Base-by-base conservation (phyloP, 2,888 invertebrate species). In the Leptarthrus brevirostris region DNA sequence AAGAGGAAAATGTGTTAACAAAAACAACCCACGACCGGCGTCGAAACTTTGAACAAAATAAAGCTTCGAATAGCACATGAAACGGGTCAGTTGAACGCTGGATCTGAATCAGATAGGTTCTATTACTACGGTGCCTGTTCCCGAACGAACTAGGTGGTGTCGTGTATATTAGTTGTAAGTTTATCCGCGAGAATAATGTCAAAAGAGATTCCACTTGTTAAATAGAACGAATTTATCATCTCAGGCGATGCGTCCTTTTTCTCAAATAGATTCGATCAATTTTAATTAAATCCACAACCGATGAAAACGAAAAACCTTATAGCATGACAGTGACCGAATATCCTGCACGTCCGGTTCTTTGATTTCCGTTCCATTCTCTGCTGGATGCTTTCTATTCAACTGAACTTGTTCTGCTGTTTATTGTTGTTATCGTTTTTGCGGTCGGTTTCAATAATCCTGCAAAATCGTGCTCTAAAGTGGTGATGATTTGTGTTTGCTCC, bases 21-120 rank as follows among this genome's bases (percentile, higher is more conserved):
- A 66, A 66, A 66, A 66, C 66, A 66, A 66, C 66, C 24, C 66
- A 44, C 66, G 66, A 66, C 66, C 66, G 66, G 66, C 66, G n/a
- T 47, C 66, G 66, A 66, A 66, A 24, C 66, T 40, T 61, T 47
- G 14, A 66, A 66, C 66, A 66, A 66, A 66, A 66, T 66, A 66
- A 66, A 66, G 66, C 66, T 66, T 47, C 40, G 12, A 12, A 47
- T 47, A 47, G 30, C 66, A 26, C 24, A 44, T 49, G 66, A 47
- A 44, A 47, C 47, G 49, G 49, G 49, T 66, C 66, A 66, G 66
- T 66, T 66, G 5, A 49, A 47, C 16, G n/a, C 49, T 66, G 66
- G 66, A 44, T 30, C 49, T 26, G 66, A 49, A 26, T 24, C 30
- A 66, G 49, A 47, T 26, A 47, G 49, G 66, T 49, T 49, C 66